Base-by-base conservation (phyloP, 1,140 invertebrate species). In the Penaeus chinensis region DNA sequence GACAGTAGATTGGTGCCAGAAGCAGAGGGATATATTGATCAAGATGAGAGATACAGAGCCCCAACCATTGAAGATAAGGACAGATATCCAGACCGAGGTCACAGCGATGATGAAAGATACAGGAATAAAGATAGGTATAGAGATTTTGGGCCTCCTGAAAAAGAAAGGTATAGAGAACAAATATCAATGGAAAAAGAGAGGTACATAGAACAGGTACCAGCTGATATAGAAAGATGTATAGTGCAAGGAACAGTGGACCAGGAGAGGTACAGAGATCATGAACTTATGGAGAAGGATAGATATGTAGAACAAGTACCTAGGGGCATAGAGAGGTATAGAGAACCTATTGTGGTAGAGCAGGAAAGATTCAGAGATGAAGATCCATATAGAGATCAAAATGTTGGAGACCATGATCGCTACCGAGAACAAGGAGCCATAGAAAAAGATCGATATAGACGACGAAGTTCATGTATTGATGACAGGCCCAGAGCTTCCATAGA, bases 161-260 rank as follows among this genome's bases (percentile, higher is more conserved):
- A 82, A n/a, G 24, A 54, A 63, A 82, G 79, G 61, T 81, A 80
- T 54, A 27, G 42, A 19, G 77, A 81, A 60, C 84, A 81, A n/a
- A 66, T 61, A 20, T 63, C 63, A 2, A 80, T 63, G 61, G 63
- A 81, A 2, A 63, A 62, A 77, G 83, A 24, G 24, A 63, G 27
- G 74, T 76, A 78, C 27, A 11, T 18, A 16, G 71, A 61, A 37
- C 60, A 78, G 10, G 61, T 42, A 4, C 60, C 60, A 54, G 74
- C 18, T 77, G 22, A 27, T 27, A 37, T 8, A n/a, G 74, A 47
- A 37, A 47, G 84, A 20, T 86, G 79, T 37, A 18, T 20, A 32
- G 77, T 69, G 27, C 62, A 86, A 19, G 69, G 37, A 42, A n/a
- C 65, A 42, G 32, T 24, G 24, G 82, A 84, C 32, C 24, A 84